Conservation (phyloP, 2,888 invertebrate genomes). For the Sycophila texana region DNA sequence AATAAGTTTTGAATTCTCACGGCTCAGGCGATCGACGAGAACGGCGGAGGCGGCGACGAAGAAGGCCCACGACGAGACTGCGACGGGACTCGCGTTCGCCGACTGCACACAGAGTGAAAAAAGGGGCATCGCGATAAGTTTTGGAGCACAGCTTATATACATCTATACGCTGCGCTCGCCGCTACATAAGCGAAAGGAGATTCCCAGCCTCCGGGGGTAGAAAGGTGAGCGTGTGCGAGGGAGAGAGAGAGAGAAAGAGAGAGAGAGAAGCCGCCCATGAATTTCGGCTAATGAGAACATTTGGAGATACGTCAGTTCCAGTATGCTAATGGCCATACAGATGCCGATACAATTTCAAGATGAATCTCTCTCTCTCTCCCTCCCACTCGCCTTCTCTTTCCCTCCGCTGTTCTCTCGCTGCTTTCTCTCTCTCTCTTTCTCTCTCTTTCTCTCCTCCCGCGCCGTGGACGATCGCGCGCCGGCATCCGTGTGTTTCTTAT, state of each 20-base stretch:
- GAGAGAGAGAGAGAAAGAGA: slow-evolving; percentile 19
- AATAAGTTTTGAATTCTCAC: slow-evolving; percentile 49
- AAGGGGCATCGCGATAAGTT: slow-evolving; percentile 56
- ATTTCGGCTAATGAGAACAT: slow-evolving; percentile 76
- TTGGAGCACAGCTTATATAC: slow-evolving; percentile 21
- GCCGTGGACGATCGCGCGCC: slow-evolving; percentile 18
- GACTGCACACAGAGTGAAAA: slow-evolving; percentile 46
- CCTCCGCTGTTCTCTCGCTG: slow-evolving; percentile 26
- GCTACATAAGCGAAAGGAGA: slow-evolving; percentile 36
- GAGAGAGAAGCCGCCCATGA: slow-evolving; percentile 74
- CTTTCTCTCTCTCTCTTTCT: slow-evolving; percentile 31
- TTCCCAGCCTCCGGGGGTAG: not conserved
- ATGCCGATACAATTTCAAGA: slow-evolving; percentile 76
- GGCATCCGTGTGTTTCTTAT: slow-evolving; percentile 65
- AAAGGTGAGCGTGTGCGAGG: not conserved
- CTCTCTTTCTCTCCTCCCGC: slow-evolving; percentile 58
- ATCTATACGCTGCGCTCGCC: not conserved
- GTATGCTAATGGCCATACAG: slow-evolving; percentile 76
- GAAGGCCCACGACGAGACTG: not conserved
- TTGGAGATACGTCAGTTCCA: slow-evolving; percentile 76
- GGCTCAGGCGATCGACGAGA: not conserved
- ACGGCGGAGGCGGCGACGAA: not conserved
- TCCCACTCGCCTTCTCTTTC: slow-evolving; percentile 37
- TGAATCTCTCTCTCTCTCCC: slow-evolving; percentile 72
- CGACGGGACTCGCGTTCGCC: not conserved